Conservation (phyloP, 2,113 vertebrate species). For the Ammospiza nelsoni region DNA sequence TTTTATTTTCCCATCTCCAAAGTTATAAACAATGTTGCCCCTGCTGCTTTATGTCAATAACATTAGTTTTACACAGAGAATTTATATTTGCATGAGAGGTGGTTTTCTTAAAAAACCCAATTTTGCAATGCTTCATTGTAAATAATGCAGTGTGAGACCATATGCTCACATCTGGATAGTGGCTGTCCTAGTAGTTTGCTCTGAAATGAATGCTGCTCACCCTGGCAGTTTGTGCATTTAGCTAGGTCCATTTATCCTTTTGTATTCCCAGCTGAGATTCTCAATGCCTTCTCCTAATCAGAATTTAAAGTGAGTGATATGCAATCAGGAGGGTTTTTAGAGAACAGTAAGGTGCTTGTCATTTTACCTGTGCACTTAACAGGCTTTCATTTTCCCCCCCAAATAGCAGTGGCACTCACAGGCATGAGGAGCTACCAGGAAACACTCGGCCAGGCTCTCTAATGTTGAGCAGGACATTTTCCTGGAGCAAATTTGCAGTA, state of each 20-base stretch:
- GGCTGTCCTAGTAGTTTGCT: not conserved
- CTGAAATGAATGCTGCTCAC: not conserved
- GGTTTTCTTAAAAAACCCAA: not conserved
- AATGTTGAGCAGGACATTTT: not conserved
- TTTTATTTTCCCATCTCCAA: not conserved
- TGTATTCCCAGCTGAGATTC: slow-evolving; percentile 13
- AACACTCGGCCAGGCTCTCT: not conserved
- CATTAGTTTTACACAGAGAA: not conserved
- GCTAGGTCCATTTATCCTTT: slow-evolving; percentile 34
- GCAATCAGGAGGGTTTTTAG: slow-evolving; percentile 55
- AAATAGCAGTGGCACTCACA: not conserved
- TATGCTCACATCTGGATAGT: not conserved
- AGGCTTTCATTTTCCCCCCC: not conserved
- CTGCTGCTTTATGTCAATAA: not conserved
- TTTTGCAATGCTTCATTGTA: not conserved
- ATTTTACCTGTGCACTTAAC: not conserved
- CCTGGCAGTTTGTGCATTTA: not conserved
- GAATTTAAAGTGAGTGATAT: slow-evolving; percentile 27
- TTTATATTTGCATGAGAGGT: not conserved
- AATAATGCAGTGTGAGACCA: not conserved
- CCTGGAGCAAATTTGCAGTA: not conserved
- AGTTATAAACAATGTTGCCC: not conserved
- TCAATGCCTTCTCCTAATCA: slow-evolving; percentile 40
- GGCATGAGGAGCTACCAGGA: not conserved
- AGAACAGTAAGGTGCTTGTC: slow-evolving; percentile 10